Percentiles rank a stretch among this genome's conserved stretches.
Evolutionary conservation across 1,140 invertebrate genomes (phyloP).

Genomic region (Tetramorium simillimum): DNA sequence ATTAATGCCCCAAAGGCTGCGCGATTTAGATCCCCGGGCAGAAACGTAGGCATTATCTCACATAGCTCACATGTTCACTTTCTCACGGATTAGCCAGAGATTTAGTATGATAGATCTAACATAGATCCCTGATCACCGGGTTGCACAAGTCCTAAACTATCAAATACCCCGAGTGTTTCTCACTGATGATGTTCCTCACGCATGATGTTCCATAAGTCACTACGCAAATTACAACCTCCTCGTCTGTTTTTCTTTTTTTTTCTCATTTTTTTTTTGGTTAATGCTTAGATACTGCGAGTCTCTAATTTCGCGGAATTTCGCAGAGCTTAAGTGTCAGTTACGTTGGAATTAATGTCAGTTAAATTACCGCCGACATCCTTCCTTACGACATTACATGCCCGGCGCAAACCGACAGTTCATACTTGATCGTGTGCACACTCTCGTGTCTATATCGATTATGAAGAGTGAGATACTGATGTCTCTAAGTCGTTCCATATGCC

Average conservation of each 20-base stretch:
- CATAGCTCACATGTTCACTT: background rate
- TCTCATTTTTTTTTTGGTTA: background rate
- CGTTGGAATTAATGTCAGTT: conserved; percentile 1
- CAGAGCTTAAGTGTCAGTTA: background rate
- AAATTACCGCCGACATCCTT: background rate
- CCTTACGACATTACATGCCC: background rate
- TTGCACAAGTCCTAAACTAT: conserved; percentile 1
- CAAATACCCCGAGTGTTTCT: background rate
- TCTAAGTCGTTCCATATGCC: background rate
- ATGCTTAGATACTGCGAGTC: background rate
- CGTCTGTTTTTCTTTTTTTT: background rate
- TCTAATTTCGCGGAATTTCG: conserved; percentile 13
- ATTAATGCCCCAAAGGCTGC: background rate
- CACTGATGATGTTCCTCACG: background rate
- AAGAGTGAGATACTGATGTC: background rate
- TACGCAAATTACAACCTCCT: background rate
- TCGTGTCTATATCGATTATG: background rate
- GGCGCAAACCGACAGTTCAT: background rate
- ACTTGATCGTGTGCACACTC: background rate
- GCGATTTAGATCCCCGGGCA: background rate
- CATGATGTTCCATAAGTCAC: conserved; percentile 18
- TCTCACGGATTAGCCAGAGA: background rate
- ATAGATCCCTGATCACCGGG: background rate
- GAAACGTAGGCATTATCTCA: background rate
- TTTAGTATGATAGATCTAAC: background rate